Evolutionary conservation across 2,113 vertebrate genomes (phyloP), one percentile per base, ranked within the genome.

Genomic region (Psammodynastes pulverulentus): DNA sequence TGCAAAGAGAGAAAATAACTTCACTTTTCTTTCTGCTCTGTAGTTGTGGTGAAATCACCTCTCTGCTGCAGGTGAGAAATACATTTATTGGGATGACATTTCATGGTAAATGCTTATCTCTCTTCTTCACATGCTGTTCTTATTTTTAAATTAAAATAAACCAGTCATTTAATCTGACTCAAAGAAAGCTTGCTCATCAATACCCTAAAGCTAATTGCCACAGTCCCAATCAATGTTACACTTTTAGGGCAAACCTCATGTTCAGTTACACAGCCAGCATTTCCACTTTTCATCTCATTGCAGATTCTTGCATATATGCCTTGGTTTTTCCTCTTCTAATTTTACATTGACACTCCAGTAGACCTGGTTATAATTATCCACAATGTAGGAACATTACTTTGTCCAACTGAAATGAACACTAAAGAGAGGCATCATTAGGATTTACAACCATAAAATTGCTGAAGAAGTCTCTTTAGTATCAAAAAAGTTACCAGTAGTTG

Each of bases 341-440:
- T 19, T n/a, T 95, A 52, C 39, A 86, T 21, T 90, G 3, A 87
- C 86, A 24, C 91, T 93, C 91, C 94, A 88, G 15, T 93, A 92
- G 94, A 95, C 52, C 87, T 87, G 39, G 87, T 56, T 94, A 43
- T 92, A 93, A 95, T 95, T 84, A 92, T 43, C 85, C 85, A 91
- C 94, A 94, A 85, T 45, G 92, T 89, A 90, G 92, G 91, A 94
- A 53, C n/a, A 34, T 89, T 92, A 45, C 89, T 96, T 95, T 94
- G 85, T 39, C 29, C n/a, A 23, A 52, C 43, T 88, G 94, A 93
- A 92, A 93, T 89, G 89, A 92, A 54, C 90, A 94, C 79, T 94
- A 93, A 94, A 93, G 89, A 89, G 86, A 91, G 91, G 94, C 62
- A 53, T 91, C 67, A 91, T 86, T 91, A 85, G 46, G 24, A 91